These are phyloP conservation scores for Sarcophaga variegata DNA, from an alignment of 2,888 invertebrate species.

Conservation along the genomic window DNA sequence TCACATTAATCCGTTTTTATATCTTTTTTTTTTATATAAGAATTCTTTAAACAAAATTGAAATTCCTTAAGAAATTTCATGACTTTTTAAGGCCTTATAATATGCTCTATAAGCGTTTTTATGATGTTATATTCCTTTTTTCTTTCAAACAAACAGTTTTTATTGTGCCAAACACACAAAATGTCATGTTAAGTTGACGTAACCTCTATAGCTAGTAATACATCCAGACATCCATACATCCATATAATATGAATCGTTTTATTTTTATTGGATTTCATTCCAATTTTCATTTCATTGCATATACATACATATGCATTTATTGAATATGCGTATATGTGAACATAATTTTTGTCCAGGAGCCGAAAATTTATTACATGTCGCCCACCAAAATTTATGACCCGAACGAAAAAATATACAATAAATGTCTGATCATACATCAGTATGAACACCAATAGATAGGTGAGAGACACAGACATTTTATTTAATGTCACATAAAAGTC, in stretches of 20 bases:
- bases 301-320: constrained; percentile 14
- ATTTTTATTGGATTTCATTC: constrained; percentile 35
- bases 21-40: not conserved
- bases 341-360: constrained; percentile 64
- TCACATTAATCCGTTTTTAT: constrained; percentile 48
- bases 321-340: constrained; percentile 44
- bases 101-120: constrained; percentile 15
- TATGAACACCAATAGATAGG: constrained; percentile 21
- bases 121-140: constrained; percentile 47
- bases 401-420: constrained; percentile 45
- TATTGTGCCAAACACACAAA: constrained; percentile 8
- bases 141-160: constrained; percentile 17
- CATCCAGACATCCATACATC: not conserved
- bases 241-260: constrained; percentile 55
- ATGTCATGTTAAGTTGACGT: constrained; percentile 60
- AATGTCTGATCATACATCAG: constrained; percentile 46
- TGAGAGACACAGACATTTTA: constrained; percentile 18
- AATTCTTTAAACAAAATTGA: constrained; percentile 20
- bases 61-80: constrained; percentile 31
- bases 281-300: constrained; percentile 12
- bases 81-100: constrained; percentile 42
- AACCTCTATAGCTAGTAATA: constrained; percentile 36
- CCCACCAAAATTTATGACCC: constrained; percentile 63
- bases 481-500: constrained; percentile 52
- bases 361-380: constrained; percentile 66